Evolutionary conservation across 2,888 invertebrate genomes (phyloP).

Genomic region (Pyrochroa serraticornis): DNA sequence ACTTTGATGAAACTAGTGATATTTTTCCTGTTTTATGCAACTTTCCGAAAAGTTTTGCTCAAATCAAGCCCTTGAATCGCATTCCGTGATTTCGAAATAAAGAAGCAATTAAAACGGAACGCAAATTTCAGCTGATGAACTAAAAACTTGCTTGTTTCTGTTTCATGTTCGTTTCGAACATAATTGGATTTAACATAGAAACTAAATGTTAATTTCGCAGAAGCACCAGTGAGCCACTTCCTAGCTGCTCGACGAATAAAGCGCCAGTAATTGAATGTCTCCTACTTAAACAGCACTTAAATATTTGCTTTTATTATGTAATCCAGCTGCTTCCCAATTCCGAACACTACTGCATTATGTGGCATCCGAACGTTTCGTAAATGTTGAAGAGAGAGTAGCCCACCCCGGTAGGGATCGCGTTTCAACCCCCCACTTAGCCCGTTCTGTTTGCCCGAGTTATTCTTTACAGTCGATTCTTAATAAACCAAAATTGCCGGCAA

Average conservation of each 20-base stretch:
- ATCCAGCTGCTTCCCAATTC: conserved; percentile 30
- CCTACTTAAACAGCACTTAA: conserved; percentile 41
- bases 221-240: conserved; percentile 24
- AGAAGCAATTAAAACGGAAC: too few relatives aligned
- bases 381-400: background rate
- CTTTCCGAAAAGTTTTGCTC: too few relatives aligned
- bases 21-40: too few relatives aligned
- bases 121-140: background rate
- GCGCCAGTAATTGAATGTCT: conserved; percentile 42
- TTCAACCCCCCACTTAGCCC: background rate
- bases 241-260: conserved; percentile 33
- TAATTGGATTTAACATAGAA: conserved; percentile 29
- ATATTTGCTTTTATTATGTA: conserved; percentile 43
- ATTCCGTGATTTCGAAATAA: too few relatives aligned
- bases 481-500: too few relatives aligned
- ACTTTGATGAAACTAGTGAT: too few relatives aligned
- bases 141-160: conserved; percentile 25
- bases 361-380: conserved; percentile 24
- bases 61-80: too few relatives aligned
- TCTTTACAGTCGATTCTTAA: too few relatives aligned
- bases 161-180: background rate
- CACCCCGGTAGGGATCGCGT: background rate
- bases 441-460: conserved; percentile 2
- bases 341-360: conserved; percentile 29
- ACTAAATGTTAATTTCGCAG: conserved; percentile 37